phyloP scores from a whole-genome alignment of 1,140 invertebrate species.

The Leptinotarsa texana region DNA sequence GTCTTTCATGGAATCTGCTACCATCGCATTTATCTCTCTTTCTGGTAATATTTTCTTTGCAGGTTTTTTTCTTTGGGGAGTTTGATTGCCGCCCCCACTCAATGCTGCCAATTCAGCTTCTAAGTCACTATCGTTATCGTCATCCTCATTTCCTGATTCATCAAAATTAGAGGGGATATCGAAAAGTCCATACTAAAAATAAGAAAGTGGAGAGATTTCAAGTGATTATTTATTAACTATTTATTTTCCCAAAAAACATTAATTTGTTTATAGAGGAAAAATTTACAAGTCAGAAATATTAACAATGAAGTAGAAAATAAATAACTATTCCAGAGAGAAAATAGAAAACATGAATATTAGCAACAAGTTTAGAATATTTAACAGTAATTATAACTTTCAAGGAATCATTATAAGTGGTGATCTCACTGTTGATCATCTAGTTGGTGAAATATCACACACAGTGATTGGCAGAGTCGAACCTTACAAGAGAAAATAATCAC shows the following conservation, averaged over 20 bases:
- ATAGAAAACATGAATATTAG: too few relatives aligned
- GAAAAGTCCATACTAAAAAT: constrained; percentile 73
- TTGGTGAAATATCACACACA: too few relatives aligned
- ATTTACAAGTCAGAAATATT: too few relatives aligned
- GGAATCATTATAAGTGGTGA: too few relatives aligned
- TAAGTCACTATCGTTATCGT: constrained; percentile 75
- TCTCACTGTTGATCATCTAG: too few relatives aligned
- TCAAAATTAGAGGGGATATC: constrained; percentile 69
- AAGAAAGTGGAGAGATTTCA: background rate
- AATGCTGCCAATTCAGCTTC: constrained; percentile 85
- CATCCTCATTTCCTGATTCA: constrained; percentile 55
- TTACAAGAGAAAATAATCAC: too few relatives aligned
- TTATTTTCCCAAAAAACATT: too few relatives aligned
- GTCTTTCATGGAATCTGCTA: constrained; percentile 75
- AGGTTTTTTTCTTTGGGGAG: constrained; percentile 56
- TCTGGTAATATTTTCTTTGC: constrained; percentile 58
- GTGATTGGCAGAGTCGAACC: too few relatives aligned
- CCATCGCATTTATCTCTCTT: constrained; percentile 69
- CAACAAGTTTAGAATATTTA: too few relatives aligned
- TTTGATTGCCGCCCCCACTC: constrained; percentile 58
- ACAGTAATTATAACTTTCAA: too few relatives aligned
- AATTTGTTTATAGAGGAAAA: background rate
- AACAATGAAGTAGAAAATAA: too few relatives aligned
- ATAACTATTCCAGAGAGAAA: too few relatives aligned
- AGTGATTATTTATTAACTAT: background rate